Conservation (phyloP, 2,113 vertebrate species). For the Sceloporus undulatus region DNA sequence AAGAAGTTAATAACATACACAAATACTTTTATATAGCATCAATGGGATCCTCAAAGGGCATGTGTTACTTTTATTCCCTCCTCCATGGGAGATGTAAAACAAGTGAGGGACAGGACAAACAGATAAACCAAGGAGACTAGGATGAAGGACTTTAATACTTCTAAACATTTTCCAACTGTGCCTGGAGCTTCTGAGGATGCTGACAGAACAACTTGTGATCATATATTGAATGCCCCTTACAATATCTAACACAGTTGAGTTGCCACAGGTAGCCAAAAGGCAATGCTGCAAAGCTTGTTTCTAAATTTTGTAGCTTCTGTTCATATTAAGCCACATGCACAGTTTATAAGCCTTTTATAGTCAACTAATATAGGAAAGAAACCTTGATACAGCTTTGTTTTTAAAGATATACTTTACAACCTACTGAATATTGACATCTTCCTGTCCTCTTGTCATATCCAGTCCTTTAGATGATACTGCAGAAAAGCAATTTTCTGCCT, state of each 20-base stretch:
- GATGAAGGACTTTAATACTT: slow-evolving; percentile 40
- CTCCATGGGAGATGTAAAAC: slow-evolving; percentile 58
- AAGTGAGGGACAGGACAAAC: slow-evolving; percentile 61
- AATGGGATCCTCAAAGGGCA: slow-evolving; percentile 77
- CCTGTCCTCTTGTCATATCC: slow-evolving; percentile 80
- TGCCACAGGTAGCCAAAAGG: slow-evolving; percentile 13
- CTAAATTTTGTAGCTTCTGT: slow-evolving; percentile 32
- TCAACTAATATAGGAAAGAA: slow-evolving; percentile 67
- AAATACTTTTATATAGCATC: slow-evolving; percentile 73
- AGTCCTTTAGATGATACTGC: slow-evolving; percentile 78
- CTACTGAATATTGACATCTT: slow-evolving; percentile 74
- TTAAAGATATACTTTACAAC: slow-evolving; percentile 73
- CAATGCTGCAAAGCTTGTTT: slow-evolving; percentile 53
- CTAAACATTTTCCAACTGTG: background rate
- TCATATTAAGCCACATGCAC: slow-evolving; percentile 32
- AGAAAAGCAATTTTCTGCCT: slow-evolving; percentile 88
- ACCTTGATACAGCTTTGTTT: slow-evolving; percentile 73
- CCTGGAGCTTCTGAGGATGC: slow-evolving; percentile 37
- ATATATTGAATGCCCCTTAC: slow-evolving; percentile 21
- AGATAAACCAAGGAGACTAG: slow-evolving; percentile 47
- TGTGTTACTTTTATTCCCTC: slow-evolving; percentile 73
- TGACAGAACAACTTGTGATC: slow-evolving; percentile 39
- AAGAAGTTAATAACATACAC: slow-evolving; percentile 78
- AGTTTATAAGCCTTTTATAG: slow-evolving; percentile 48
- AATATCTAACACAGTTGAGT: slow-evolving; percentile 16